These are phyloP conservation scores for Belgica antarctica DNA, from an alignment of 2,888 invertebrate genomes.

Conservation along the genomic window DNA sequence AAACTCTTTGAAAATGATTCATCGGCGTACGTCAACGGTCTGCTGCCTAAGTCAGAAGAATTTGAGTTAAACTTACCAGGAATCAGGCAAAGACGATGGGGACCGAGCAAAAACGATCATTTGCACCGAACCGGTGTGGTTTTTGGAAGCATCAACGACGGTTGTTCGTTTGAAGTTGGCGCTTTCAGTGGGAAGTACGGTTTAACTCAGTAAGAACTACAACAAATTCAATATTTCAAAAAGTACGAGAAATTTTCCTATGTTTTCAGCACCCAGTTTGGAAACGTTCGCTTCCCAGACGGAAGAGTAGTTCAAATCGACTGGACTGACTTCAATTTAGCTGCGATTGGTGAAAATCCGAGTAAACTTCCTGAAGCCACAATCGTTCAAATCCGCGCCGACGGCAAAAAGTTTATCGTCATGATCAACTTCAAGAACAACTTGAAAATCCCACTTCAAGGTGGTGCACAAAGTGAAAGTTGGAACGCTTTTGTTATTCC, in stretches of 20 bases:
- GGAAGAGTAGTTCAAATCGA: constrained; percentile 54
- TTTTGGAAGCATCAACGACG: constrained; percentile 57
- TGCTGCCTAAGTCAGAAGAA: constrained; percentile 25
- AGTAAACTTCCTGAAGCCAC: constrained; percentile 56
- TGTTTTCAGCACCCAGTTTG: constrained; percentile 58
- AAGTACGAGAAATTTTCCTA: constrained; percentile 41
- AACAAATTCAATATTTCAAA: not conserved
- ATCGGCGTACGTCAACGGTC: not conserved
- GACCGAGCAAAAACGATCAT: constrained; percentile 48
- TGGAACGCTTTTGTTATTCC: constrained; percentile 48
- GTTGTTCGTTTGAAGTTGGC: constrained; percentile 60
- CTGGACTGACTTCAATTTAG: constrained; percentile 56
- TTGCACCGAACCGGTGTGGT: constrained; percentile 52
- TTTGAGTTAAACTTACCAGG: constrained; percentile 56
- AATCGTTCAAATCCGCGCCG: constrained; percentile 52
- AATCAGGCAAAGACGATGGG: constrained; percentile 57
- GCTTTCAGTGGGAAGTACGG: constrained; percentile 57
- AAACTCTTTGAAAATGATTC: constrained; percentile 22
- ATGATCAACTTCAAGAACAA: constrained; percentile 46
- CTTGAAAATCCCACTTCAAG: constrained; percentile 46
- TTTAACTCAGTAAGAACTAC: constrained; percentile 61
- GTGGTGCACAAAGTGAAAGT: constrained; percentile 49
- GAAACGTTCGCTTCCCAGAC: constrained; percentile 57
- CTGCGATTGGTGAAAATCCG: constrained; percentile 56
- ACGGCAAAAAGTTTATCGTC: constrained; percentile 47